Evolutionary conservation across 2,888 invertebrate genomes (phyloP).

Genomic region (Scaeva pyrastri): DNA sequence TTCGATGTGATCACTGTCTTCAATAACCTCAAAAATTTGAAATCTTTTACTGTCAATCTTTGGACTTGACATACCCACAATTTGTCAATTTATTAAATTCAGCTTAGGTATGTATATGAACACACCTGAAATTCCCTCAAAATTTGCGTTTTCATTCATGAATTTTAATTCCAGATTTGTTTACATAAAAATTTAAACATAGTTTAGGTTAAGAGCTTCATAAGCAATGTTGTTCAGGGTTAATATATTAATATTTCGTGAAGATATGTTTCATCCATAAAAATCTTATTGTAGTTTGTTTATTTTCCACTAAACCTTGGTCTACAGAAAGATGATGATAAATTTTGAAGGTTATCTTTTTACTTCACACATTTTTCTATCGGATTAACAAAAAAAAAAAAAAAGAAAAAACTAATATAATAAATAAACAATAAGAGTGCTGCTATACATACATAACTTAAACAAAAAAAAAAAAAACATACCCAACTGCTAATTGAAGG

Average conservation of each 20-base stretch:
- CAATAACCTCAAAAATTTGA: too few relatives aligned
- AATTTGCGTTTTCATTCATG: slow-evolving; percentile 35
- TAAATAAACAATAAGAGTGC: slow-evolving; percentile 13
- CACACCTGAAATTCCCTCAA: background rate
- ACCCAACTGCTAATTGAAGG: background rate
- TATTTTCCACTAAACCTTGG: slow-evolving; percentile 11
- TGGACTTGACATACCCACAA: too few relatives aligned
- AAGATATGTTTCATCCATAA: background rate
- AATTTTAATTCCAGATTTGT: background rate
- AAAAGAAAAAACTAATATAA: slow-evolving; percentile 5
- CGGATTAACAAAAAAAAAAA: background rate
- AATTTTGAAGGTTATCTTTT: background rate
- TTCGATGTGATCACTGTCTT: too few relatives aligned
- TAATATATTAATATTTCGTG: background rate
- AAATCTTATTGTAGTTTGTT: slow-evolving; percentile 16
- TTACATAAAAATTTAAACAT: background rate
- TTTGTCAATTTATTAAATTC: background rate
- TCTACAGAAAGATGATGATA: slow-evolving; percentile 7
- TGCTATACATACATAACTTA: too few relatives aligned
- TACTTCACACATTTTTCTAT: slow-evolving; percentile 14
- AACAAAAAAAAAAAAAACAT: background rate
- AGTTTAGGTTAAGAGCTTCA: background rate
- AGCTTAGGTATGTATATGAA: background rate
- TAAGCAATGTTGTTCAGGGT: background rate
- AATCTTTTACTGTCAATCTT: too few relatives aligned